Percentiles rank a stretch among this genome's conserved stretches.
These are phyloP conservation scores for Cosmia pyralina DNA, from an alignment of 2,888 invertebrate species.

Conservation along the genomic window DNA sequence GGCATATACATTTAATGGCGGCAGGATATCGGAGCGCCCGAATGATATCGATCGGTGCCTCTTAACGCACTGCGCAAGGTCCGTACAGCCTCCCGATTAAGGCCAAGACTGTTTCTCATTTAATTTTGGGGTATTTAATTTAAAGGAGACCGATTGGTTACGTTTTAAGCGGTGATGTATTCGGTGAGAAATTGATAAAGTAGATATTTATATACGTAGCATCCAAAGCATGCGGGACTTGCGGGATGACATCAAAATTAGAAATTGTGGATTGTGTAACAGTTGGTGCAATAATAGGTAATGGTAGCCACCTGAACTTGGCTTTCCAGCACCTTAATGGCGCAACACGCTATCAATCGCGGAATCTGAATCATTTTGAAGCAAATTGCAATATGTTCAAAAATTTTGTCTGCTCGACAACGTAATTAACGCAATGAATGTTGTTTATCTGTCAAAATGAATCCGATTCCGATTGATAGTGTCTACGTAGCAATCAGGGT, in stretches of 20 bases:
- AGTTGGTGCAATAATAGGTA: neutral
- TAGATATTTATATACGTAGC: no score
- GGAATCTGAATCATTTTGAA: no score
- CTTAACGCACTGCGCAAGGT: constrained; percentile 78
- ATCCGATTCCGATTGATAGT: no score
- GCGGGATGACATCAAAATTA: no score
- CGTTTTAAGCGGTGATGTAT: neutral
- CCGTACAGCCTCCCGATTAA: constrained; percentile 81
- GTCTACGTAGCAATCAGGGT: no score
- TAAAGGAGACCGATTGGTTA: neutral
- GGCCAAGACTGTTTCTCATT: constrained; percentile 60
- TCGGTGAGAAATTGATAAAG: neutral
- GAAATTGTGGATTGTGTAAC: no score
- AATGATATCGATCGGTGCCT: constrained; percentile 72
- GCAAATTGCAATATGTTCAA: no score
- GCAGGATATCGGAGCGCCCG: constrained; percentile 54
- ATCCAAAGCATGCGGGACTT: no score
- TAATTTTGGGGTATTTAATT: neutral
- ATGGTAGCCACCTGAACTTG: neutral
- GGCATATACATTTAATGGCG: constrained; percentile 27
- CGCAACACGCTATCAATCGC: no score
- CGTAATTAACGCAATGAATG: no score
- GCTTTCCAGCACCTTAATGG: neutral
- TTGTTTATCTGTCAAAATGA: no score
- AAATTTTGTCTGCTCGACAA: no score